Evolutionary conservation across 2,113 vertebrate species (phyloP).

Genomic region (Mionectes macconnelli): DNA sequence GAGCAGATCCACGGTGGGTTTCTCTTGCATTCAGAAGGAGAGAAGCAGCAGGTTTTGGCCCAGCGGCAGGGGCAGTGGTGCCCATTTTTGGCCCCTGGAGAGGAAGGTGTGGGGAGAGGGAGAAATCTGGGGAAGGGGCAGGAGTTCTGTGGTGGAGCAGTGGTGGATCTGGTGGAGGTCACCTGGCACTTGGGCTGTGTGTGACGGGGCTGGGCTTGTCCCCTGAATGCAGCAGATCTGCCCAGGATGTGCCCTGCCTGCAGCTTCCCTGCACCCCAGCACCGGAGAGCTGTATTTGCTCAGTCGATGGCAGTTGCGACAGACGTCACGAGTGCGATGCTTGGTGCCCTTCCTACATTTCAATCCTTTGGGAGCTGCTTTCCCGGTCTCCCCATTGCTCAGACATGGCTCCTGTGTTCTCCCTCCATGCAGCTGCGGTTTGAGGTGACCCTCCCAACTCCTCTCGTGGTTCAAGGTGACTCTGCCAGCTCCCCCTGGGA

Average conservation of each 20-base stretch:
- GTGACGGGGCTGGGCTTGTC: rapidly evolving
- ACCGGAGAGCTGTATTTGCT: neutral
- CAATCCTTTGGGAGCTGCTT: neutral
- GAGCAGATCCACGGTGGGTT: neutral
- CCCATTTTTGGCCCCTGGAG: rapidly evolving
- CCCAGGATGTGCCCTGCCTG: neutral
- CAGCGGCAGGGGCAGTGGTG: neutral
- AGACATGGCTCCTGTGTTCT: rapidly evolving
- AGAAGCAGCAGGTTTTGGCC: neutral
- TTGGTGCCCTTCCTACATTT: neutral
- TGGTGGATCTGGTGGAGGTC: neutral
- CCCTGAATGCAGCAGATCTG: neutral
- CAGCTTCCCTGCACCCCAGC: neutral
- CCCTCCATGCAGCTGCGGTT: rapidly evolving
- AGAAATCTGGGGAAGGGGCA: rapidly evolving
- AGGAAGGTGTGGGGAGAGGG: neutral
- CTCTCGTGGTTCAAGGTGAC: neutral
- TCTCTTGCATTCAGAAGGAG: neutral
- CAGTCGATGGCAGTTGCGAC: neutral
- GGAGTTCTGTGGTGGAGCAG: rapidly evolving
- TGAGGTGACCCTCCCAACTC: neutral
- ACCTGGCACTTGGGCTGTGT: neutral
- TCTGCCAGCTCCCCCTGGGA: neutral
- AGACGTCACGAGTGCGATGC: rapidly evolving
- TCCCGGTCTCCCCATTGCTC: rapidly evolving